Percentiles rank a stretch among this genome's conserved stretches.
Evolutionary conservation across 2,888 invertebrate species (phyloP).

Genomic region (Alviniconcha strummeri): DNA sequence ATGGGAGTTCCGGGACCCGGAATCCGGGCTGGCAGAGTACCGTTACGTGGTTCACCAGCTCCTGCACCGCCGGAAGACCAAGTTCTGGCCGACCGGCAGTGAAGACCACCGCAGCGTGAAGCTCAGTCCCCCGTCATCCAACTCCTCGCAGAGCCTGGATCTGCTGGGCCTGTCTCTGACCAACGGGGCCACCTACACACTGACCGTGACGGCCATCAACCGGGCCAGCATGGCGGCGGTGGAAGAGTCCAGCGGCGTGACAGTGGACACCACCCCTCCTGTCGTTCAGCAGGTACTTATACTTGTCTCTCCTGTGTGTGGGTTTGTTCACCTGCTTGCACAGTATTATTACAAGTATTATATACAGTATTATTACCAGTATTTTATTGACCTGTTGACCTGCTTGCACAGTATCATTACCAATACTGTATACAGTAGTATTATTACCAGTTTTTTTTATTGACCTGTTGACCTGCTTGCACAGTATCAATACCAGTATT

Average conservation of each 20-base stretch:
- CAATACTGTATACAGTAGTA: too few relatives aligned
- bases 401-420: too few relatives aligned
- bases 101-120: conserved; percentile 29
- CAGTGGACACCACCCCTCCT: conserved; percentile 55
- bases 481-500: too few relatives aligned
- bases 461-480: too few relatives aligned
- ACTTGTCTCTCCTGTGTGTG: background rate
- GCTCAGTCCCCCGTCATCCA: background rate
- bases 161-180: conserved; percentile 29
- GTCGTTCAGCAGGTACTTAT: conserved; percentile 25
- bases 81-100: conserved; percentile 44
- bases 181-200: conserved; percentile 49
- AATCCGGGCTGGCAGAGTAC: conserved; percentile 53
- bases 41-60: conserved; percentile 45
- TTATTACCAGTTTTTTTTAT: too few relatives aligned
- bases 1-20: conserved; percentile 52
- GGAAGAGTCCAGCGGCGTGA: conserved; percentile 53
- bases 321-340: too few relatives aligned
- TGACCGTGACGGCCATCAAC: conserved; percentile 54
- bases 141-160: background rate
- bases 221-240: conserved; percentile 49
- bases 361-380: too few relatives aligned
- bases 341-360: too few relatives aligned
- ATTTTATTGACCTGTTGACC: background rate
- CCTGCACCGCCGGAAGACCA: conserved; percentile 45